phyloP scores from a whole-genome alignment of 2,888 invertebrate species.

The Macropis europaea region DNA sequence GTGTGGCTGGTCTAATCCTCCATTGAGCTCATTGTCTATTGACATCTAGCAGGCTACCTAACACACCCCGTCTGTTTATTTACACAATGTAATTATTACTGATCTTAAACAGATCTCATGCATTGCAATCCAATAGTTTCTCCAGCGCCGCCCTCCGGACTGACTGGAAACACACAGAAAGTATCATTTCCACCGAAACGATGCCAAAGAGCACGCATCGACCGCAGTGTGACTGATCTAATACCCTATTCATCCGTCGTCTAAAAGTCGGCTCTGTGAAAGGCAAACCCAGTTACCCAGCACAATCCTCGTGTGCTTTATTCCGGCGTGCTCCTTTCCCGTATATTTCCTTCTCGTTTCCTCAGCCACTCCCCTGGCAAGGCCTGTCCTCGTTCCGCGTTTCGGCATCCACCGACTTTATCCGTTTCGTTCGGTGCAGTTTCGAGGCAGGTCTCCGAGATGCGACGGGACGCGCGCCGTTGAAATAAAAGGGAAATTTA shows the following conservation, averaged over 20 bases:
- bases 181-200: too few relatives aligned
- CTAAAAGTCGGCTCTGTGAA: slow-evolving; percentile 60
- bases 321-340: slow-evolving; percentile 11
- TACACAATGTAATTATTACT: too few relatives aligned
- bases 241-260: slow-evolving; percentile 69
- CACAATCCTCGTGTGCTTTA: slow-evolving; percentile 43
- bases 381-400: background rate
- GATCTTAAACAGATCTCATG: too few relatives aligned
- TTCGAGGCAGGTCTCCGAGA: too few relatives aligned
- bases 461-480: background rate
- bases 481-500: slow-evolving; percentile 35
- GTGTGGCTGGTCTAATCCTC: too few relatives aligned
- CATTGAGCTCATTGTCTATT: too few relatives aligned
- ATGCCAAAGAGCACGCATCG: slow-evolving; percentile 13
- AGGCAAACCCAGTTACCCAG: slow-evolving; percentile 67
- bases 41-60: too few relatives aligned
- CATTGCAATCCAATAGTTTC: too few relatives aligned
- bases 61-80: too few relatives aligned
- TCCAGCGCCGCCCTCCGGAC: too few relatives aligned
- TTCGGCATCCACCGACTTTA: background rate
- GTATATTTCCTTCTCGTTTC: background rate
- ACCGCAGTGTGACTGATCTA: slow-evolving; percentile 58
- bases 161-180: too few relatives aligned
- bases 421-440: background rate
- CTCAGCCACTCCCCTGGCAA: background rate